Conservation (phyloP, 2,113 vertebrate species). For the Pongo pygmaeus region DNA sequence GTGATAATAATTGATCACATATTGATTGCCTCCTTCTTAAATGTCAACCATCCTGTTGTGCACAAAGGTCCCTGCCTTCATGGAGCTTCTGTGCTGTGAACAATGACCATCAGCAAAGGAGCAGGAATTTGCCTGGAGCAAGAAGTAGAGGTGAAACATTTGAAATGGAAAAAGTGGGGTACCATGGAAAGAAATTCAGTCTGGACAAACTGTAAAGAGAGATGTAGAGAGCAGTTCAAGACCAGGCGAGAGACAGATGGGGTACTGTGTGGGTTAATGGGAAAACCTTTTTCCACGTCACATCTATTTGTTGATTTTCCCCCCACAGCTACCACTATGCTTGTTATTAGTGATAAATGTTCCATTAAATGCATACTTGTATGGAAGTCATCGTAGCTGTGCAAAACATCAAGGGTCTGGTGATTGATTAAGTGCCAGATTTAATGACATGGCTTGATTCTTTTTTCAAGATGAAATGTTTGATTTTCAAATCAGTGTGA, state of each 20-base stretch:
- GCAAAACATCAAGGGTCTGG: not conserved
- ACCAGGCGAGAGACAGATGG: not conserved
- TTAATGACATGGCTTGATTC: slow-evolving; percentile 54
- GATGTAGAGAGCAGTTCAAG: rapidly evolving
- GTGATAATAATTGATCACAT: too few relatives aligned
- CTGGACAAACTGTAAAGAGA: not conserved
- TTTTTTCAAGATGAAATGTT: slow-evolving; percentile 52
- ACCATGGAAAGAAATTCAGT: not conserved
- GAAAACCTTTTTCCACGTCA: not conserved
- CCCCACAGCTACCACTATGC: slow-evolving; percentile 50
- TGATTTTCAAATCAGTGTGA: slow-evolving; percentile 61
- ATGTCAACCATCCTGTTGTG: too few relatives aligned
- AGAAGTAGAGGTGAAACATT: not conserved
- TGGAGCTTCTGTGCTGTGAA: not conserved
- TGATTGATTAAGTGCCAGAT: slow-evolving; percentile 59
- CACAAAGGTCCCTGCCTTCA: not conserved
- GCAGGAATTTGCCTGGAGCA: not conserved
- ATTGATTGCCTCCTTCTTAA: not conserved
- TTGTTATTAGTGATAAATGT: slow-evolving; percentile 75
- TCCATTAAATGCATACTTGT: slow-evolving; percentile 35
- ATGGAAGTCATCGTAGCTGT: not conserved
- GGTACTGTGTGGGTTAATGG: not conserved
- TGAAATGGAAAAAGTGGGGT: not conserved
- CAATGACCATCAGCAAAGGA: not conserved
- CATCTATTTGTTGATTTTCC: not conserved